Percentiles rank a stretch among this genome's conserved stretches.
Conservation (phyloP, 2,888 invertebrate species). For the Patella ulyssiponensis region DNA sequence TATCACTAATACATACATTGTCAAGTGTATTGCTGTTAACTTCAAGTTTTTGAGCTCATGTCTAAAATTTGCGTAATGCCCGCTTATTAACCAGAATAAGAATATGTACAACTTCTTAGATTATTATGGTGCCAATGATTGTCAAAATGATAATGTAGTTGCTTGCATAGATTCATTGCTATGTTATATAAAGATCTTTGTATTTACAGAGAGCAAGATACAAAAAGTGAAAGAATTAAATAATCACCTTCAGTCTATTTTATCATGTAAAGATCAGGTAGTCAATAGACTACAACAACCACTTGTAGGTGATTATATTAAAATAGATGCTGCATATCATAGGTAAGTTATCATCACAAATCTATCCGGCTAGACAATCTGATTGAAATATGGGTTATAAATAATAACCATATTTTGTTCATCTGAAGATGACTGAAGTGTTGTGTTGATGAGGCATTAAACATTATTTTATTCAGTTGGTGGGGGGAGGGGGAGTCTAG, state of each 20-base stretch:
- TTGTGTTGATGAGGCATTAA: not conserved
- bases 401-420: too few species aligned
- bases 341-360: conserved; percentile 40
- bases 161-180: too few species aligned
- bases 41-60: too few species aligned
- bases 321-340: conserved; percentile 63
- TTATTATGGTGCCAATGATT: too few species aligned
- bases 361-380: not conserved
- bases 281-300: conserved; percentile 61
- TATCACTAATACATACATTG: too few species aligned
- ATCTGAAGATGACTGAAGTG: too few species aligned
- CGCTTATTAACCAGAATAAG: too few species aligned
- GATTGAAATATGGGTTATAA: not conserved
- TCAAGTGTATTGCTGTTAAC: too few species aligned
- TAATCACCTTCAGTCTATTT: conserved; percentile 56
- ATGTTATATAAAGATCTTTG: too few species aligned
- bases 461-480: not conserved
- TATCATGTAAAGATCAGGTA: conserved; percentile 55
- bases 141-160: too few species aligned
- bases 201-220: conserved; percentile 48
- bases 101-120: too few species aligned
- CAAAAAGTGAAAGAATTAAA: conserved; percentile 52
- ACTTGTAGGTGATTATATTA: conserved; percentile 63
- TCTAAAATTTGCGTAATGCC: too few species aligned
- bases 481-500: not conserved